Evolutionary conservation across 2,113 vertebrate species (phyloP), one percentile per base, ranked within the genome.

Genomic region (Aspidoscelis tigris): DNA sequence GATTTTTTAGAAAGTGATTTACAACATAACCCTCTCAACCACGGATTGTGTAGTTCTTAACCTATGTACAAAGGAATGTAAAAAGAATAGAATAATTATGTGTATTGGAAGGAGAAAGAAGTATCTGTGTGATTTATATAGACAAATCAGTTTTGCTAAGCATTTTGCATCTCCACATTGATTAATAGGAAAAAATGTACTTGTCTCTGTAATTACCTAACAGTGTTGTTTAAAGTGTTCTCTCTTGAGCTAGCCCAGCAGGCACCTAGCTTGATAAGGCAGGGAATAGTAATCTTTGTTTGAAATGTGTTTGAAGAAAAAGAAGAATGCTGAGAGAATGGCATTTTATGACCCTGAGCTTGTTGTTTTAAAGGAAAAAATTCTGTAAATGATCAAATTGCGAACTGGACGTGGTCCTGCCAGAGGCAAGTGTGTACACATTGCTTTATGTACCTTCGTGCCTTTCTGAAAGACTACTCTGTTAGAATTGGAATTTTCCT

Each of bases 381-480:
- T 16, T 61, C 58, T 18, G 18, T 61, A 61, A 75, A 83, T 3
- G 86, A 50, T 41, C 14, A 81, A 71, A 72, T 58, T 58, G 58
- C 18, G 50, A 87, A 78, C 39, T 87, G 14, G 11, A 3, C 65
- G 14, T 20, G 24, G 61, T 8, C 86, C 70, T 92, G 75, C 39
- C 73, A 84, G 70, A 84, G 76, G 76, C 47, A 18, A 55, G 8
- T 69, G 65, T 70, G 66, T 69, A 86, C 87, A 91, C n/a, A 91
- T 78, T 5, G 77, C 44, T 76, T 92, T 76, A 39, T 83, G 5
- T 58, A 10, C 61, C 75, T 61, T 20, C 9, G n/a, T 71, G 24
- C 24, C 58, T 84, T 93, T 92, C 88, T 94, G 82, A 92, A 92
- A 83, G 87, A 86, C 68, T 61, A n/a, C 61, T 7, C 66, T 85